Base-by-base conservation (phyloP, 2,797 vertebrate species). In the Balearica regulorum region DNA sequence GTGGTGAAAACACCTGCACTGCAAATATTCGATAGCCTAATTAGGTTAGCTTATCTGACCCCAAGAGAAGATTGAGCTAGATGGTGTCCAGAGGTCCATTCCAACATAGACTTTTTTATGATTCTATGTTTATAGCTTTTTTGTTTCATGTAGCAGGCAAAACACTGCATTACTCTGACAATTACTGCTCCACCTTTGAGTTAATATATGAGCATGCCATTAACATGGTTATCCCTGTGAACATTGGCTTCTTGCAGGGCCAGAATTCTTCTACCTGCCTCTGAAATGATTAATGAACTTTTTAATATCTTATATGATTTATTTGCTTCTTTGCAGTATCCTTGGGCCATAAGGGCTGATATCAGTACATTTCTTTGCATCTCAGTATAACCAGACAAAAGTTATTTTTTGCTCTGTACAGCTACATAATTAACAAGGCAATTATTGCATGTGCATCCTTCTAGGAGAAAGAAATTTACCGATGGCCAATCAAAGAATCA, bases 381-480 rank as follows among this genome's bases (percentile, higher is more conserved):
- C 53, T 88, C 33, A 13, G 10, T 65, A 28, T 65, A 83, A 83
- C 4, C n/a, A 72, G 24, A 25, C 15, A 66, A 46, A 79, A 69
- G 5, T 54, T 65, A 14, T 25, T 22, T 66, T 94, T 86, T 57
- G 2, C 39, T 77, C 61, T 84, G 6, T 55, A 61, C 33, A 70
- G 8, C 35, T 90, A 12, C 26, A 12, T 87, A 55, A 75, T 57
- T 48, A 92, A 70, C 17, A 75, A 84, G 4, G 13, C 76, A 61
- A 62, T 77, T 76, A 72, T 43, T 78, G 16, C 18, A 43, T 79
- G 11, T 70, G 10, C 24, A 24, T 76, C 70, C 28, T 70, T 69
- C 35, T 90, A 99, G 99, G 99, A 99, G 94, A 99, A 99, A 97
- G 99, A 99, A 97, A 98, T 98, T 57, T 99, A 99, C 95, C 98